Conservation (phyloP, 2,797 vertebrate species). For the Salmo trutta region DNA sequence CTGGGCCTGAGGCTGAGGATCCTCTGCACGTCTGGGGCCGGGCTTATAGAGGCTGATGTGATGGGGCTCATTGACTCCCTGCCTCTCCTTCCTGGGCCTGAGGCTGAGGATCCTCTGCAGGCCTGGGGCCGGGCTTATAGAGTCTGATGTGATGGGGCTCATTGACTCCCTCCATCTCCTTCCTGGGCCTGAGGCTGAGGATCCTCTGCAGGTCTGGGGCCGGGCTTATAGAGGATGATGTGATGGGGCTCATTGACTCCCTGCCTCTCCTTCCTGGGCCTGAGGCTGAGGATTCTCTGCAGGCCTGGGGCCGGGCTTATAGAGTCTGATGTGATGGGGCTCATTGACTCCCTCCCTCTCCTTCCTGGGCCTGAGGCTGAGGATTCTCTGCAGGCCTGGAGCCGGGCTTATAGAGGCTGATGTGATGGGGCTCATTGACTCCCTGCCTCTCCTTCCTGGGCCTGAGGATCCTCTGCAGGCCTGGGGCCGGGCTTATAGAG, state of each 20-base stretch:
- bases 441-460: background rate
- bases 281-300: constrained; percentile 40
- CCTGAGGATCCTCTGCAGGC: constrained; percentile 41
- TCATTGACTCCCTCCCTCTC: constrained; percentile 4
- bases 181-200: constrained; percentile 18
- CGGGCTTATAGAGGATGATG: background rate
- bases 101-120: constrained; percentile 44
- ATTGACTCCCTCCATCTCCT: constrained; percentile 1
- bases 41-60: background rate
- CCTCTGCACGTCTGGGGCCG: constrained; percentile 41
- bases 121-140: constrained; percentile 15
- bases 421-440: constrained; percentile 4
- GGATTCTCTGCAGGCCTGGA: constrained; percentile 42
- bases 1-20: constrained; percentile 22
- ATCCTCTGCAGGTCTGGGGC: constrained; percentile 42
- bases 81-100: background rate
- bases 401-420: background rate
- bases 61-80: constrained; percentile 3
- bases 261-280: background rate
- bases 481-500: constrained; percentile 4
- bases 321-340: background rate
- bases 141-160: background rate
- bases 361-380: constrained; percentile 19
- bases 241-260: constrained; percentile 5
- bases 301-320: constrained; percentile 25